Percentiles rank a stretch among this genome's conserved stretches.
These are phyloP conservation scores for Cephalotes varians DNA, from an alignment of 2,888 invertebrate genomes.

Conservation along the genomic window DNA sequence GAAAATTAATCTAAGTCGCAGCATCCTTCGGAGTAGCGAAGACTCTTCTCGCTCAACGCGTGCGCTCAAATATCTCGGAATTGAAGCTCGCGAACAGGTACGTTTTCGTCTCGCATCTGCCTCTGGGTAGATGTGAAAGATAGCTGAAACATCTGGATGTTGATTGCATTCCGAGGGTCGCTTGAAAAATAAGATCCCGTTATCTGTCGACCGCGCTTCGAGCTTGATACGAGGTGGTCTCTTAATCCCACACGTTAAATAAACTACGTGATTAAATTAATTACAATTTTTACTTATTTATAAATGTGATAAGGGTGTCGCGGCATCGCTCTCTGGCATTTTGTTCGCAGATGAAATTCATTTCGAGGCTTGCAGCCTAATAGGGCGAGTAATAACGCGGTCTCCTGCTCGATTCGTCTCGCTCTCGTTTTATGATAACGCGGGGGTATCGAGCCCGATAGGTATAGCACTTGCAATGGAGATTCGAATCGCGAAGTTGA, in stretches of 20 bases:
- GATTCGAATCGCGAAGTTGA: conserved; percentile 11
- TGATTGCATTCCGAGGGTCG: not conserved
- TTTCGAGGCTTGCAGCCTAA: not conserved
- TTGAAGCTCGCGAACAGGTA: conserved; percentile 12
- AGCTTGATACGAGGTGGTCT: not conserved
- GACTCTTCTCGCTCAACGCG: not conserved
- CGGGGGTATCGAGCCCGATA: no score
- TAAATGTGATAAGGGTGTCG: not conserved
- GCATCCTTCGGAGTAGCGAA: not conserved
- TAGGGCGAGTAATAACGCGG: not conserved
- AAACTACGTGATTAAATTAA: conserved; percentile 1
- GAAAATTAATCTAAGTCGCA: not conserved
- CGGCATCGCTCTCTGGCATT: not conserved
- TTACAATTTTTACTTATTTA: not conserved
- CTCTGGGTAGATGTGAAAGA: not conserved
- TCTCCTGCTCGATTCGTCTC: not conserved
- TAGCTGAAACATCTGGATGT: not conserved
- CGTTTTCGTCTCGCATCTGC: not conserved
- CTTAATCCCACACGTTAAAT: not conserved
- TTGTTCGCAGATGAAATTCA: not conserved
- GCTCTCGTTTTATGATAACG: not conserved
- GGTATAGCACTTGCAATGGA: not conserved
- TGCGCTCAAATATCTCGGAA: not conserved
- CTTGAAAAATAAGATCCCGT: conserved; percentile 30
- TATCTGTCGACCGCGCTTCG: not conserved